Conservation (phyloP, 2,888 invertebrate genomes). For the Gortyna flavago region DNA sequence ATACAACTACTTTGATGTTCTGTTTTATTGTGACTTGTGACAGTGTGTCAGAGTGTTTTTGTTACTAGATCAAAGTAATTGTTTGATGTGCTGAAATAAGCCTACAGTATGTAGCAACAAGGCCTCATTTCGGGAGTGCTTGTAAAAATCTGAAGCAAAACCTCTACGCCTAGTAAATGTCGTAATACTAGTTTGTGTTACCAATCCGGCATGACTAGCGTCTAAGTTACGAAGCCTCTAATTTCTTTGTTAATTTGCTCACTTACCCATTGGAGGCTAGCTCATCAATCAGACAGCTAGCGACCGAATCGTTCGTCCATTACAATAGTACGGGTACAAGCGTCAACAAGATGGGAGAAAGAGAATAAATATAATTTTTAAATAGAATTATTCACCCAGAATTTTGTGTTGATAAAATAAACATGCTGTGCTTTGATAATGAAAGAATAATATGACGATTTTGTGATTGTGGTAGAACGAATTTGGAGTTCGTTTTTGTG, state of each 20-base stretch:
- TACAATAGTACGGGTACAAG: slow-evolving; percentile 85
- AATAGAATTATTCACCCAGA: slow-evolving; percentile 81
- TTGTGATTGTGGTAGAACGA: slow-evolving; percentile 39
- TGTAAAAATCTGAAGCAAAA: slow-evolving; percentile 60
- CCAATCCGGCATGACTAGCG: slow-evolving; percentile 69
- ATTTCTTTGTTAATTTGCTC: slow-evolving; percentile 73
- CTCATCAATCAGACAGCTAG: slow-evolving; percentile 96
- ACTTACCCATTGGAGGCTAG: slow-evolving; percentile 95
- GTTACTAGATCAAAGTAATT: slow-evolving; percentile 70
- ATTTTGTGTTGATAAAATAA: slow-evolving; percentile 76
- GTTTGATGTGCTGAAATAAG: slow-evolving; percentile 58
- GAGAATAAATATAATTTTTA: slow-evolving; percentile 84
- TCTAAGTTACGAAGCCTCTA: slow-evolving; percentile 84
- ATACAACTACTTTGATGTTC: slow-evolving; percentile 71
- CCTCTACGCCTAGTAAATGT: slow-evolving; percentile 59
- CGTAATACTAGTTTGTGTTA: slow-evolving; percentile 57
- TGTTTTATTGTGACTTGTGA: slow-evolving; percentile 51
- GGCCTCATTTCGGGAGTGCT: slow-evolving; percentile 38
- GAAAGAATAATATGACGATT: slow-evolving; percentile 47
- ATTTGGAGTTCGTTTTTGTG: slow-evolving; percentile 21
- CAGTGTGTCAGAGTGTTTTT: slow-evolving; percentile 51
- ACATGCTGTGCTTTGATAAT: slow-evolving; percentile 84
- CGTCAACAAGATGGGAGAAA: slow-evolving; percentile 87
- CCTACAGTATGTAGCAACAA: slow-evolving; percentile 49
- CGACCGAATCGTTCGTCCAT: slow-evolving; percentile 82